phyloP scores from a whole-genome alignment of 2,113 vertebrate genomes.

The Burhinus oedicnemus region DNA sequence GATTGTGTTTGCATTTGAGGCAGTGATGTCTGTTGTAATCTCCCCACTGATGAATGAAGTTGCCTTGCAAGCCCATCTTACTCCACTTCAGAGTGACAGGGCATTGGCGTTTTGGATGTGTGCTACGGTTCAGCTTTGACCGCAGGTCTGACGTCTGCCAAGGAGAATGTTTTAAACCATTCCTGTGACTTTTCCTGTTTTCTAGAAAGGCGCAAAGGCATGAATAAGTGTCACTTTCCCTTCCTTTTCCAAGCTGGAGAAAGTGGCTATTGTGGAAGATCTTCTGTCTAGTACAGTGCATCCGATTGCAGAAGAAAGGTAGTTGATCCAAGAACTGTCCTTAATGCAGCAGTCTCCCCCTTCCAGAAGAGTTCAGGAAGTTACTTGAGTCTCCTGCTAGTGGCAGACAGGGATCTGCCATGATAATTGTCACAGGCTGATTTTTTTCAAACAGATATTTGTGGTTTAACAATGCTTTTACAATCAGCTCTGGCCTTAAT shows the following conservation, averaged over 20 bases:
- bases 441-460: conserved; percentile 58
- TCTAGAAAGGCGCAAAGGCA: background rate
- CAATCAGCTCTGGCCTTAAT: conserved; percentile 71
- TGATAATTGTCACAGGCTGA: conserved; percentile 48
- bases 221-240: background rate
- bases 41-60: background rate
- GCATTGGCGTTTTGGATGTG: background rate
- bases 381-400: background rate
- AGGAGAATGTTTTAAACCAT: background rate
- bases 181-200: background rate
- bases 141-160: background rate
- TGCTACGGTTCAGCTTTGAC: background rate
- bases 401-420: conserved; percentile 14
- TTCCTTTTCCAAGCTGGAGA: background rate
- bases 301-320: background rate
- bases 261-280: background rate
- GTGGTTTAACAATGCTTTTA: conserved; percentile 70
- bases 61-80: background rate
- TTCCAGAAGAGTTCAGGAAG: background rate
- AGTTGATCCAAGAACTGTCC: background rate
- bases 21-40: background rate
- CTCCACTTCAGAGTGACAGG: background rate
- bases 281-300: background rate
- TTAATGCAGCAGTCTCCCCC: background rate
- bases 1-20: background rate